Evolutionary conservation across 2,888 invertebrate genomes (phyloP).

Genomic region (Sialis fuliginosa): DNA sequence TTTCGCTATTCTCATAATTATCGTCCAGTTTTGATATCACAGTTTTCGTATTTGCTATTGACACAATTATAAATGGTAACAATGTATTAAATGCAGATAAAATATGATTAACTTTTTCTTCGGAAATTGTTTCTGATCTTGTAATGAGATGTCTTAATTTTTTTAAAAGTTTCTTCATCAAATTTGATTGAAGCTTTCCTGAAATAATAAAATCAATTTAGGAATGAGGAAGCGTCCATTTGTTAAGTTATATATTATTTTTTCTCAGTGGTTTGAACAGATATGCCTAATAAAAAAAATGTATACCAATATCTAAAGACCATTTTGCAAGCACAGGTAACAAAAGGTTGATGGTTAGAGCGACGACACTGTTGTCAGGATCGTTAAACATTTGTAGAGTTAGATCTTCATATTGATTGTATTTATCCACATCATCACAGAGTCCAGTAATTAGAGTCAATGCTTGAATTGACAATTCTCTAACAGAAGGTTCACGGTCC

Average conservation of each 20-base stretch:
- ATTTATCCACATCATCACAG: slow-evolving; percentile 46
- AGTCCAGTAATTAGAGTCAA: slow-evolving; percentile 40
- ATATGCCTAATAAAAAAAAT: background rate
- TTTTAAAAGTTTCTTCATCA: slow-evolving; percentile 24
- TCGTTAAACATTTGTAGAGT: slow-evolving; percentile 39
- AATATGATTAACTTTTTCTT: slow-evolving; percentile 17
- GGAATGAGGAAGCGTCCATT: too few species aligned
- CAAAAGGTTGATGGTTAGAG: slow-evolving; percentile 31
- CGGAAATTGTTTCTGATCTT: slow-evolving; percentile 16
- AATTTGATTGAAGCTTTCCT: slow-evolving; percentile 33
- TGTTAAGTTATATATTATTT: too few species aligned
- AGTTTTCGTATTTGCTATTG: slow-evolving; percentile 19
- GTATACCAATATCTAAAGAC: slow-evolving; percentile 27
- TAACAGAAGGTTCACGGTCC: slow-evolving; percentile 41
- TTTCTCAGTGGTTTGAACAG: too few species aligned
- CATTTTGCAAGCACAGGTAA: slow-evolving; percentile 45
- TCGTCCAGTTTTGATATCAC: slow-evolving; percentile 20
- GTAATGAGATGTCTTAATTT: slow-evolving; percentile 19
- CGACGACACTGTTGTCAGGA: slow-evolving; percentile 31
- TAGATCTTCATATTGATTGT: slow-evolving; percentile 38
- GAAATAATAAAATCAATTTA: slow-evolving; percentile 22
- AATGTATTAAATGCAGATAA: slow-evolving; percentile 21
- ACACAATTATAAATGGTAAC: slow-evolving; percentile 24
- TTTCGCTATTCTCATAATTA: slow-evolving; percentile 18
- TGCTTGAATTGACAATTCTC: slow-evolving; percentile 40